A percentile compares a stretch with the other conserved stretches of the same genome.
phyloP scores from a whole-genome alignment of 2,888 invertebrate genomes.

The Agrilus cyanescens region DNA sequence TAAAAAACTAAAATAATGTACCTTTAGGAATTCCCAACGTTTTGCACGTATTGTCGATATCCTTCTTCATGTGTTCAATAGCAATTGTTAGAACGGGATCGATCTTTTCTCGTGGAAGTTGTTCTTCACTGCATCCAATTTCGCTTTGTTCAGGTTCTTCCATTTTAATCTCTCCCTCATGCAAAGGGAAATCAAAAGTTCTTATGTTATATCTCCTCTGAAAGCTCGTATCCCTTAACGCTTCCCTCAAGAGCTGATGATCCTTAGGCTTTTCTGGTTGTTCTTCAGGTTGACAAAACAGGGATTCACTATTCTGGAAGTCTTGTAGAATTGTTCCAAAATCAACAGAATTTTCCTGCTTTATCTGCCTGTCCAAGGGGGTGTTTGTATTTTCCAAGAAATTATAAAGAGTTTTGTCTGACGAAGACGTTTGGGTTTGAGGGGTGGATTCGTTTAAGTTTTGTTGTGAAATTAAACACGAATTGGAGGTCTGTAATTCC shows the following conservation, averaged over 20 bases:
- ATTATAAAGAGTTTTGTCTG: constrained; percentile 15
- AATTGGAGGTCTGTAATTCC: constrained; percentile 14
- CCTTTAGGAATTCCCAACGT: constrained; percentile 81
- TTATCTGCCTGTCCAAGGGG: constrained; percentile 29
- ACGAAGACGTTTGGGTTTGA: constrained; percentile 29
- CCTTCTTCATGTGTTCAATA: constrained; percentile 75
- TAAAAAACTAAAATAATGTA: constrained; percentile 45
- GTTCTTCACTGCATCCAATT: constrained; percentile 35
- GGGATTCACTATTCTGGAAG: constrained; percentile 31
- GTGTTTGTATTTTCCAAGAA: constrained; percentile 24
- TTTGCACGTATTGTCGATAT: constrained; percentile 74
- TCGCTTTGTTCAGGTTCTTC: constrained; percentile 48
- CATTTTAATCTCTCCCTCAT: constrained; percentile 48
- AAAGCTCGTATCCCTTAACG: constrained; percentile 72
- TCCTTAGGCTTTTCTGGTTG: constrained; percentile 39
- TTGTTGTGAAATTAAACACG: constrained; percentile 32
- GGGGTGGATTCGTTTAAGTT: constrained; percentile 44
- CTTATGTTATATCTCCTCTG: constrained; percentile 73
- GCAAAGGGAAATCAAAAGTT: constrained; percentile 56
- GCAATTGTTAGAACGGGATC: constrained; percentile 76
- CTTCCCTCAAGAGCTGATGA: constrained; percentile 68
- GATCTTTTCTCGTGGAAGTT: constrained; percentile 60
- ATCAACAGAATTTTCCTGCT: constrained; percentile 47
- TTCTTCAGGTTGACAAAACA: constrained; percentile 22
- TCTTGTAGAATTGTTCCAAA: constrained; percentile 48